These are phyloP conservation scores for Epinephelus cyanopodus DNA, from an alignment of 2,113 vertebrate species.

Conservation along the genomic window DNA sequence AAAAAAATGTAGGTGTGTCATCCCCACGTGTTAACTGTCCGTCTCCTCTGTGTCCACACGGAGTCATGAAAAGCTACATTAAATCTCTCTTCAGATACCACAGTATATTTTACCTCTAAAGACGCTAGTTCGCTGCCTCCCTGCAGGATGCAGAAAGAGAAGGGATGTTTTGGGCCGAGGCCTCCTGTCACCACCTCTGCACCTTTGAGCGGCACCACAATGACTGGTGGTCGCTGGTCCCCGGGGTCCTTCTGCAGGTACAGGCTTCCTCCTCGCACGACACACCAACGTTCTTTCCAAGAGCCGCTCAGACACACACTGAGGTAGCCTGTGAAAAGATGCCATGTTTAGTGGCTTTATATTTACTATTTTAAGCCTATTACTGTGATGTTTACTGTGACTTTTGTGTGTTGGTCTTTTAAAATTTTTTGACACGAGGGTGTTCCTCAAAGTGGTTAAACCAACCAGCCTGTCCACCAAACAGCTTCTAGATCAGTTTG, in stretches of 20 bases:
- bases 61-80: slow-evolving; percentile 1
- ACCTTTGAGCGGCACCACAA: slow-evolving; percentile 87
- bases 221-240: slow-evolving; percentile 87
- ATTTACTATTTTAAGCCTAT: not conserved
- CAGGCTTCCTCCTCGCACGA: slow-evolving; percentile 88
- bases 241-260: slow-evolving; percentile 91
- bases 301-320: slow-evolving; percentile 91
- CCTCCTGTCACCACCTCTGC: slow-evolving; percentile 92
- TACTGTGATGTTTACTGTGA: not conserved
- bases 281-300: slow-evolving; percentile 97
- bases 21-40: not conserved
- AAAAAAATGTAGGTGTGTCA: slow-evolving; percentile 10
- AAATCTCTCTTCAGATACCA: not conserved
- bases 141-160: slow-evolving; percentile 94
- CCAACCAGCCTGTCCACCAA: not conserved
- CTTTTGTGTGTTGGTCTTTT: not conserved
- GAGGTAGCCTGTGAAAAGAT: slow-evolving; percentile 86
- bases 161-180: slow-evolving; percentile 94
- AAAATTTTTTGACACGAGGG: not conserved
- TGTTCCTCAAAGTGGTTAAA: not conserved
- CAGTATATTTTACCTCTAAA: slow-evolving; percentile 87
- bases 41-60: not conserved
- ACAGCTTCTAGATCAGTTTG: not conserved
- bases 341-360: not conserved
- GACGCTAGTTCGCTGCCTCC: slow-evolving; percentile 87